Percentiles rank a stretch among this genome's conserved stretches.
Conservation (phyloP, 2,113 vertebrate species). For the Brienomyrus longianalis region DNA sequence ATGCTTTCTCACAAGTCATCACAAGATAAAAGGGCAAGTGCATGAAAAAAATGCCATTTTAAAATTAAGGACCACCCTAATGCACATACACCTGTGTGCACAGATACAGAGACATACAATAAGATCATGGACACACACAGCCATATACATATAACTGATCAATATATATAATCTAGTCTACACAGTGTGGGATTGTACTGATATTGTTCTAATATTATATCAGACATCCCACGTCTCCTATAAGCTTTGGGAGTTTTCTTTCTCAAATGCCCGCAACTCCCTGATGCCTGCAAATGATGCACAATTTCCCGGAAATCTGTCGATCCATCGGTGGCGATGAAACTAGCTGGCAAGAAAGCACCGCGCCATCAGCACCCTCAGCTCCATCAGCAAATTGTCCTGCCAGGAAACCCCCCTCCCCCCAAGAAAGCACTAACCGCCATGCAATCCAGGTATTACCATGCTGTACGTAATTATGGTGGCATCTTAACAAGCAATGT, state of each 20-base stretch:
- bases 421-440: background rate
- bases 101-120: background rate
- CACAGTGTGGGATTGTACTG: background rate
- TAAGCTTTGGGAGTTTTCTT: background rate
- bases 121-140: background rate
- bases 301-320: background rate
- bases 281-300: background rate
- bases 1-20: too few relatives aligned
- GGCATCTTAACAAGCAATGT: background rate
- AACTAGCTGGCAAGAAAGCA: background rate
- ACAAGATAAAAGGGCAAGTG: too few relatives aligned
- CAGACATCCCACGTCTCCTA: background rate
- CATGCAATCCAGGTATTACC: background rate
- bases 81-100: background rate
- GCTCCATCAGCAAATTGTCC: background rate
- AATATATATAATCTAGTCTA: background rate
- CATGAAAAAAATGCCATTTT: too few relatives aligned
- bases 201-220: background rate
- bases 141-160: background rate
- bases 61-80: background rate
- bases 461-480: background rate
- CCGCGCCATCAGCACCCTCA: background rate
- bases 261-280: background rate
- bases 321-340: background rate
- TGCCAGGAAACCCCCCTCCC: background rate